Evolutionary conservation across 2,888 invertebrate genomes (phyloP).

Genomic region (Acrobasis suavella): DNA sequence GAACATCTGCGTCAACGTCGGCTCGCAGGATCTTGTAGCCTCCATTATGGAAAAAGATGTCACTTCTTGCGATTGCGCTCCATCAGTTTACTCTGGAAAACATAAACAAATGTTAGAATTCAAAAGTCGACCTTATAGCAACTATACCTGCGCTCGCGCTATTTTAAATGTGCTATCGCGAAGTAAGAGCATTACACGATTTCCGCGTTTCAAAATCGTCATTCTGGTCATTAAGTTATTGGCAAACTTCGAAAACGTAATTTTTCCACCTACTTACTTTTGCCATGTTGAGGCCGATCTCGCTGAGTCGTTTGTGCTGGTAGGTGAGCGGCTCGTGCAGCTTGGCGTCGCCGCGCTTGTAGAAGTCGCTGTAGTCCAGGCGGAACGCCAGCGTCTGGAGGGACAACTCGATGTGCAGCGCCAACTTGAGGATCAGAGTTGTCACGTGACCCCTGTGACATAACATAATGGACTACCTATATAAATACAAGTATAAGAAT

Average conservation of each 20-base stretch:
- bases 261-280: slow-evolving; percentile 48
- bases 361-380: slow-evolving; percentile 97
- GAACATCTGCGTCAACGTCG: too few relatives aligned
- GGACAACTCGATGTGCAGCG: slow-evolving; percentile 92
- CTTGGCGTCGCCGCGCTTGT: slow-evolving; percentile 91
- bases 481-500: slow-evolving; percentile 17
- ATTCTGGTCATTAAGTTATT: too few relatives aligned
- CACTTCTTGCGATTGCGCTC: slow-evolving; percentile 68
- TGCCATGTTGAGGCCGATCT: slow-evolving; percentile 69
- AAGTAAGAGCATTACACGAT: too few relatives aligned
- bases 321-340: slow-evolving; percentile 86
- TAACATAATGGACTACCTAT: too few relatives aligned
- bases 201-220: too few relatives aligned
- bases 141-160: too few relatives aligned
- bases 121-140: neutral
- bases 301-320: slow-evolving; percentile 84
- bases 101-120: slow-evolving; percentile 12
- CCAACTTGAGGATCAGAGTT: slow-evolving; percentile 91
- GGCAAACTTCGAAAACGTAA: neutral
- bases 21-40: slow-evolving; percentile 28
- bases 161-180: too few relatives aligned
- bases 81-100: slow-evolving; percentile 53
- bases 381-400: slow-evolving; percentile 95
- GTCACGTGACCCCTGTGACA: slow-evolving; percentile 89
- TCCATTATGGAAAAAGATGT: slow-evolving; percentile 41